Evolutionary conservation across 2,888 invertebrate genomes (phyloP), one percentile per base, ranked within the genome.

Genomic region (Synergus itoensis): DNA sequence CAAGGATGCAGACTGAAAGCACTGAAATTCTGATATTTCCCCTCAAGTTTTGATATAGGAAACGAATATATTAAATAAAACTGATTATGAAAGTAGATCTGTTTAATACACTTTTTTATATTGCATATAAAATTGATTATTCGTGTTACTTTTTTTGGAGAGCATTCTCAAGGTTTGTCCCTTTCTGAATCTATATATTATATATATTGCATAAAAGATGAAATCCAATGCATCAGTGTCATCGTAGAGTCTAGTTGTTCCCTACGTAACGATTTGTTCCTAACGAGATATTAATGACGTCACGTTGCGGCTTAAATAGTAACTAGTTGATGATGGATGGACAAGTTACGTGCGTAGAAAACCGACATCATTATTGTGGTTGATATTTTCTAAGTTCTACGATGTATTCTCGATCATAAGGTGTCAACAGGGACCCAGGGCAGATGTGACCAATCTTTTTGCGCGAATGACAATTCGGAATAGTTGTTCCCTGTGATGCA

Each of bases 251-350:
- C 78, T 86, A 85, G 87, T 89, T 88, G 88, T 88, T 82, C 86
- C 88, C 82, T 79, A 83, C 81, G 84, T 84, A 84, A 84, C 85
- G 87, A 89, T 88, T 89, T 84, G 85, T 86, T 84, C 90, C 87
- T 90, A 90, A 92, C 90, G 91, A 91, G 88, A 89, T 89, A 91
- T 91, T 91, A 90, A 92, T 92, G 89, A 89, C 92, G 91, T 90
- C 91, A 89, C 87, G 87, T 89, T 91, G 91, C 88, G 91, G 91
- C 90, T 91, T 90, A 91, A 91, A 91, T 90, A 91, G 90, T 91
- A 91, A 92, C 91, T 88, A 86, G 90, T 88, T 86, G 90, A 91
- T 91, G 92, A 92, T 92, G 90, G 92, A 92, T 92, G 87, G 87
- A 84, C 84, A 80, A 78, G 82, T 78, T 85, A 81, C 85, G 86